Percentiles rank a stretch among this genome's conserved stretches.
These are phyloP conservation scores for Azemiops feae DNA, from an alignment of 2,113 vertebrate genomes.

Conservation along the genomic window DNA sequence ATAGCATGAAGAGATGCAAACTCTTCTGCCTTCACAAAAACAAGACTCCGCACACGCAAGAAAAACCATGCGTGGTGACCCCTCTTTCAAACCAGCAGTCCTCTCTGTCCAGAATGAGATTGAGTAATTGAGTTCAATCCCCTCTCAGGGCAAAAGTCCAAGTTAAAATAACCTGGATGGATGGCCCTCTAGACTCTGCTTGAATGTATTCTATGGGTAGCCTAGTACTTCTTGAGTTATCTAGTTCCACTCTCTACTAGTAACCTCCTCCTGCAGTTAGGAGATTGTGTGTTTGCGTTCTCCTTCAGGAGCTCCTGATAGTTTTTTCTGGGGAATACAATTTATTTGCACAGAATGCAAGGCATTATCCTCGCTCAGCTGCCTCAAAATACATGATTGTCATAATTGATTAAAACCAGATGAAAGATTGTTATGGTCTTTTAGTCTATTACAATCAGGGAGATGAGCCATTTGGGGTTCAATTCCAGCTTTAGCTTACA, in stretches of 20 bases:
- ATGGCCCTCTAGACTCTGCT: no score
- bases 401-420: background rate
- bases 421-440: background rate
- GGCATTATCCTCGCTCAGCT: background rate
- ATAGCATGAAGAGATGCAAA: no score
- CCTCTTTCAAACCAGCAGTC: no score
- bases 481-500: background rate
- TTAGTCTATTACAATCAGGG: background rate
- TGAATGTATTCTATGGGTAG: no score
- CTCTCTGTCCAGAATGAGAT: no score
- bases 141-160: no score
- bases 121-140: no score
- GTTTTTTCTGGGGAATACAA: background rate
- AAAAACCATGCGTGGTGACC: no score
- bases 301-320: background rate
- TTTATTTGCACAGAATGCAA: background rate
- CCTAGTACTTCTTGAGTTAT: no score
- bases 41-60: no score
- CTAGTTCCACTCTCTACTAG: background rate
- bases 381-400: background rate
- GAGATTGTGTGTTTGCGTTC: background rate
- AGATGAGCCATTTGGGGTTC: background rate
- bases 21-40: no score
- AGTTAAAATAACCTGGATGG: no score
- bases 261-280: background rate